Base-by-base conservation (phyloP, 2,113 vertebrate species). In the Larimichthys crocea region DNA sequence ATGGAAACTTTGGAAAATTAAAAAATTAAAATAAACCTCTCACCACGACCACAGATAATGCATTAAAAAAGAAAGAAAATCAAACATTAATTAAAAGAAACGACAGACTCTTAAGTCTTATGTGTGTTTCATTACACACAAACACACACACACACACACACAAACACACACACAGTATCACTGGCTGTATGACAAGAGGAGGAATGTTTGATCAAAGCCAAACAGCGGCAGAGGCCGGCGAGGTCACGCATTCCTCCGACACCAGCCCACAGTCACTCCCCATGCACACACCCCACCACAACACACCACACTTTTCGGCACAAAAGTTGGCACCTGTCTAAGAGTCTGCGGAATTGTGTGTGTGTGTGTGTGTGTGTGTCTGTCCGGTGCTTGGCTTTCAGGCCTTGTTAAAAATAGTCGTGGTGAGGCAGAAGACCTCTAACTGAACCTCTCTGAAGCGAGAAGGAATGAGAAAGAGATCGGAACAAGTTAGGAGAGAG, bases 131-230 rank as follows among this genome's bases (percentile, higher is more conserved):
- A 22, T 60, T 35, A 24, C 60, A 70, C 31, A 26, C n/a, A 59
- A 20, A 40, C 10, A 59, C n/a, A n/a, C 26, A 60, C 74, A 74
- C 56, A 62, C 44, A 10, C 26, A 60, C 74, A 74, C 56, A 62
- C 44, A 10, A n/a, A n/a, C n/a, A n/a, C 26, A 60, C 74, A 74
- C 56, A 62, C 44, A 10, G 3, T 44, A 70, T 90, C 56, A 22
- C 50, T 71, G 59, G 29, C 86, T 85, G 76, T 0, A 80, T 85
- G 84, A 88, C 86, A 90, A 91, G 78, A 93, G 94, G 93, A 85
- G 89, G 96, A 97, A 97, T 96, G 96, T 91, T 84, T 91, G 92
- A 96, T 96, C 96, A 97, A 94, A 94, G 96, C 95, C 95, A 96
- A 94, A 87, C 87, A 93, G 95, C 93, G 91, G 94, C 96, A 94